Evolutionary conservation across 2,888 invertebrate genomes (phyloP).

Genomic region (Rhamnusium bicolor): DNA sequence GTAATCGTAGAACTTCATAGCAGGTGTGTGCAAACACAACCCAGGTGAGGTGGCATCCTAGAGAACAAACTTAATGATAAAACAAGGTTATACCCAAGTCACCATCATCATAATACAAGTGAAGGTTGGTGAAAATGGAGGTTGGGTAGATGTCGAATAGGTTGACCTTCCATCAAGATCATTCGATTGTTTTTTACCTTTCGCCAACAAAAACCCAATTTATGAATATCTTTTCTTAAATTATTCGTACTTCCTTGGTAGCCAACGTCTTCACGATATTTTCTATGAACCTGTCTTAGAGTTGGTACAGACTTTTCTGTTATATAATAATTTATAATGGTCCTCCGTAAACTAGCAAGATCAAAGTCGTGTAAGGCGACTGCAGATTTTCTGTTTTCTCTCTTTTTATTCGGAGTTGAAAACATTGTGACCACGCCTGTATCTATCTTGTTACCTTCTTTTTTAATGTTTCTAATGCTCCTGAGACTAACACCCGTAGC

Average conservation of each 20-base stretch:
- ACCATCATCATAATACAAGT: too few relatives aligned
- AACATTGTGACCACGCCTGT: neutral
- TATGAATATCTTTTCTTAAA: neutral
- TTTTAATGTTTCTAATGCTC: neutral
- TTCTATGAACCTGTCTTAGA: neutral
- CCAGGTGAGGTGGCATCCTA: too few relatives aligned
- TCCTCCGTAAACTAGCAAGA: neutral
- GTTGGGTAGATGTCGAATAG: neutral
- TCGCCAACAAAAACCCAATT: neutral
- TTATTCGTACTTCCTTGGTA: too few relatives aligned
- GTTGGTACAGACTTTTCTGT: neutral
- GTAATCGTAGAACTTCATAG: too few relatives aligned
- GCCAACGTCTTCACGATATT: neutral
- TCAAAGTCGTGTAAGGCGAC: neutral
- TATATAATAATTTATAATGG: too few relatives aligned
- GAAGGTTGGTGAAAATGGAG: too few relatives aligned
- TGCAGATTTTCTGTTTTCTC: neutral
- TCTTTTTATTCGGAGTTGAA: neutral
- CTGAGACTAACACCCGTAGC: neutral
- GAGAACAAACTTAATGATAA: too few relatives aligned
- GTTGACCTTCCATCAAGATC: neutral
- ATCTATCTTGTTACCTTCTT: too few relatives aligned
- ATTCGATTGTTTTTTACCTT: neutral
- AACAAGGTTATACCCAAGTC: too few relatives aligned
- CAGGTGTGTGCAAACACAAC: too few relatives aligned